Evolutionary conservation across 92 coral and sea anemone species (phyloP).

Genomic region (Epizoanthus ramosus): DNA sequence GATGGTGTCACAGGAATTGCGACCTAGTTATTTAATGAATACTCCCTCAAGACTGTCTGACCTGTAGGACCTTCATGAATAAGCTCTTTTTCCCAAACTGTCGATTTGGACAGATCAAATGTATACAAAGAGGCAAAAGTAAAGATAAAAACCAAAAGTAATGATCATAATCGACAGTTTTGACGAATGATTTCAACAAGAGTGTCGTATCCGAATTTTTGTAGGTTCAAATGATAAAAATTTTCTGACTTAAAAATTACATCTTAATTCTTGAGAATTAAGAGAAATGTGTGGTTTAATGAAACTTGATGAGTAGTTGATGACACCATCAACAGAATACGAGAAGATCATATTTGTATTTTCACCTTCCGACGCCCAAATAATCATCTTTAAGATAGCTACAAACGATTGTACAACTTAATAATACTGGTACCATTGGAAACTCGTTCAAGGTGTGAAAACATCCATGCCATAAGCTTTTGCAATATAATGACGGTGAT

Average conservation of each 20-base stretch:
- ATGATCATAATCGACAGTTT: too few species aligned
- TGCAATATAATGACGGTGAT: not conserved
- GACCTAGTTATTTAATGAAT: too few species aligned
- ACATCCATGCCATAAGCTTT: conserved; percentile 13
- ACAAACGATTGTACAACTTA: not conserved
- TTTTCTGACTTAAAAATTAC: not conserved
- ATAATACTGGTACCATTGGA: not conserved
- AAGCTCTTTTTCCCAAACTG: too few species aligned
- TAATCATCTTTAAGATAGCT: not conserved
- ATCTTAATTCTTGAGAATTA: not conserved
- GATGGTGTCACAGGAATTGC: too few species aligned
- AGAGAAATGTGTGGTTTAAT: not conserved
- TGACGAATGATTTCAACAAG: too few species aligned
- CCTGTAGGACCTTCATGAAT: too few species aligned
- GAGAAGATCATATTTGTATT: not conserved
- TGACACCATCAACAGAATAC: not conserved
- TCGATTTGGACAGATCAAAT: too few species aligned
- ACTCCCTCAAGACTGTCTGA: too few species aligned
- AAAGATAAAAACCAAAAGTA: too few species aligned
- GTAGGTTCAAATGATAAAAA: too few species aligned
- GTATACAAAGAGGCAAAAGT: too few species aligned
- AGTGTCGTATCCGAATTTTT: too few species aligned
- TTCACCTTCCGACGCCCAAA: not conserved
- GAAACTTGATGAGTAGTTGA: not conserved
- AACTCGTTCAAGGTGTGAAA: not conserved